phyloP scores from a whole-genome alignment of 1,140 invertebrate genomes.

The Pemphigus obesinymphae region DNA sequence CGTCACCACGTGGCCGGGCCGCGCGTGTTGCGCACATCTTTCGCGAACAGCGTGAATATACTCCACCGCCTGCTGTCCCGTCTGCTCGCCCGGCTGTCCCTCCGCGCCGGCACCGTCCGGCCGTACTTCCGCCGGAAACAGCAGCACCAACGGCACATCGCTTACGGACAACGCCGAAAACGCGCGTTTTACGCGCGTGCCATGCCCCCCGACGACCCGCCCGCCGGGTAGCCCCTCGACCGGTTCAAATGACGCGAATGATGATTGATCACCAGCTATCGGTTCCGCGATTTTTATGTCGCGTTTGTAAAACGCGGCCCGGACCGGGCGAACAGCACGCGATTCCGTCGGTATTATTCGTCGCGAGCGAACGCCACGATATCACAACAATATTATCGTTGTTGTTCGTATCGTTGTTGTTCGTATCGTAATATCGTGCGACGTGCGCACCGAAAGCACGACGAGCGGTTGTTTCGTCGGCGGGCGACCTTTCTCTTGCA shows the following conservation, averaged over 20 bases:
- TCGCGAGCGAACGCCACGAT: neutral
- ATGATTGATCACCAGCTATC: too few species aligned
- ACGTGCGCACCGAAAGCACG: neutral
- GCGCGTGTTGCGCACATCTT: neutral
- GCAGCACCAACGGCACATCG: constrained; percentile 9
- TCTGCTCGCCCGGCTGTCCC: constrained; percentile 13
- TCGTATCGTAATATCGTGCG: too few species aligned
- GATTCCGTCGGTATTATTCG: neutral
- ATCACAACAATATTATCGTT: neutral
- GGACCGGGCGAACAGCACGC: neutral
- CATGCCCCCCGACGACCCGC: too few species aligned
- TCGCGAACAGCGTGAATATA: constrained; percentile 20
- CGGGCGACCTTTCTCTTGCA: constrained; percentile 21
- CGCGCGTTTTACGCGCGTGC: too few species aligned
- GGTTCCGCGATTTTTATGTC: too few species aligned
- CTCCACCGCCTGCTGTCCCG: constrained; percentile 24
- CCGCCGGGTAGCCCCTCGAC: too few species aligned
- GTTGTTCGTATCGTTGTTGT: too few species aligned
- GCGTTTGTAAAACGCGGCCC: too few species aligned
- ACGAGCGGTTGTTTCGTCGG: neutral
- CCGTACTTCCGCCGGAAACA: constrained; percentile 27
- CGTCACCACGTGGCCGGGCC: too few species aligned
- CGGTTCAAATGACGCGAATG: too few species aligned
- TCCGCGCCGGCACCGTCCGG: neutral
- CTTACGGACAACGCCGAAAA: neutral